Evolutionary conservation across 2,113 vertebrate genomes (phyloP).

Genomic region (Siniperca chuatsi): DNA sequence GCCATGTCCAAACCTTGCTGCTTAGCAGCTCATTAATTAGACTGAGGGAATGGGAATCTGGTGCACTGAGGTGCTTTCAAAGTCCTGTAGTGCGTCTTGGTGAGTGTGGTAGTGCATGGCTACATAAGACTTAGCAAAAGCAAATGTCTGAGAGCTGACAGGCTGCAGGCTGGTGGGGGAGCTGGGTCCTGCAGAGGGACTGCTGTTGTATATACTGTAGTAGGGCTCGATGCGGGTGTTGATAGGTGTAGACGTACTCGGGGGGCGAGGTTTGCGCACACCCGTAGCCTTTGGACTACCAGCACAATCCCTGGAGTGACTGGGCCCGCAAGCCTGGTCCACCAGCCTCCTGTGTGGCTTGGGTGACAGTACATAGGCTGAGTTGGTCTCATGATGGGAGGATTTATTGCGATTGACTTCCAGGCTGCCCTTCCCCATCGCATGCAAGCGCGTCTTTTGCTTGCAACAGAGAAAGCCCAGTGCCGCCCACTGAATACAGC

Average conservation of each 20-base stretch:
- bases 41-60: constrained; percentile 92
- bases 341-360: constrained; percentile 92
- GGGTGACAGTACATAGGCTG: constrained; percentile 93
- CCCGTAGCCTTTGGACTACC: constrained; percentile 87
- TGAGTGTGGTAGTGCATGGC: constrained; percentile 92
- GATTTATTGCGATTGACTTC: constrained; percentile 97
- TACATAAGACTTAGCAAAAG: constrained; percentile 89
- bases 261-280: constrained; percentile 86
- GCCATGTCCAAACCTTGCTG: constrained; percentile 21
- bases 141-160: constrained; percentile 84
- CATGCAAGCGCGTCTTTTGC: constrained; percentile 93
- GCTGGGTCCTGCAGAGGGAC: constrained; percentile 87
- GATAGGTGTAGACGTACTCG: constrained; percentile 94
- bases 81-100: constrained; percentile 86
- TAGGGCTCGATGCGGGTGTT: constrained; percentile 97
- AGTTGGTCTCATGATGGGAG: constrained; percentile 97
- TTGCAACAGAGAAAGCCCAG: constrained; percentile 92
- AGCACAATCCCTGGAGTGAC: constrained; percentile 90
- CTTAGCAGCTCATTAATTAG: constrained; percentile 65
- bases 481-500: constrained; percentile 88
- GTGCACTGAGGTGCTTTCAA: constrained; percentile 85
- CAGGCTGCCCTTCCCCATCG: constrained; percentile 93
- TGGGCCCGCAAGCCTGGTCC: constrained; percentile 94
- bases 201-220: constrained; percentile 97
- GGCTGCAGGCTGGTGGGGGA: constrained; percentile 89